phyloP scores from a whole-genome alignment of 2,888 invertebrate species.

The Torymus auratus region DNA sequence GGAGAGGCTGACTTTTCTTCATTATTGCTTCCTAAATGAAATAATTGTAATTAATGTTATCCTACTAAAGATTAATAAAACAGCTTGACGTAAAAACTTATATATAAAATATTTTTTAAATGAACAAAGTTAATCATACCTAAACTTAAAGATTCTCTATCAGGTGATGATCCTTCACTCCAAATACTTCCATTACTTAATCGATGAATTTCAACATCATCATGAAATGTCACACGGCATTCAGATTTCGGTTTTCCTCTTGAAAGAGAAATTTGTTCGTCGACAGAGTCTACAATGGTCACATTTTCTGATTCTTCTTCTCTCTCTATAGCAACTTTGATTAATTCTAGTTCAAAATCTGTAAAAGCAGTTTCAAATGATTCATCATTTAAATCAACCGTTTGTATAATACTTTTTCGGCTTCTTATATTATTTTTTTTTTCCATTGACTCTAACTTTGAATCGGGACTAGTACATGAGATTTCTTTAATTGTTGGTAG shows the following conservation, averaged over 20 bases:
- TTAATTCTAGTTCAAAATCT: conserved; percentile 75
- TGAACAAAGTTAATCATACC: conserved; percentile 37
- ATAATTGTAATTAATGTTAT: background rate
- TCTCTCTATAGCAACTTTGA: conserved; percentile 67
- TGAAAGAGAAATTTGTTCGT: conserved; percentile 7
- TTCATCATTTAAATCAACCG: conserved; percentile 60
- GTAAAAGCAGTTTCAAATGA: conserved; percentile 69
- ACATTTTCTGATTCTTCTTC: conserved; percentile 36
- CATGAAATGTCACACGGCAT: conserved; percentile 55
- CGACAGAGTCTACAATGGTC: conserved; percentile 9
- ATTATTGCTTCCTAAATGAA: conserved; percentile 12
- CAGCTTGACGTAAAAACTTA: conserved; percentile 3
- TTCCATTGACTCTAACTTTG: conserved; percentile 17
- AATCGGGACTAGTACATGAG: conserved; percentile 39
- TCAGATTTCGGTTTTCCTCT: conserved; percentile 19
- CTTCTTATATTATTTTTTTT: conserved; percentile 31
- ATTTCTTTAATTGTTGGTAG: conserved; percentile 65
- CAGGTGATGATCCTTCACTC: conserved; percentile 61
- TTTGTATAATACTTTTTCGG: conserved; percentile 66
- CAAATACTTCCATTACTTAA: conserved; percentile 46
- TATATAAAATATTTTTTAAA: background rate
- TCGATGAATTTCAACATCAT: conserved; percentile 50
- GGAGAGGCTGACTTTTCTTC: conserved; percentile 61
- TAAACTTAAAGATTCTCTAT: conserved; percentile 48
- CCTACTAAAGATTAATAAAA: no score